Evolutionary conservation across 2,113 vertebrate genomes (phyloP).

Genomic region (Thomomys bottae): DNA sequence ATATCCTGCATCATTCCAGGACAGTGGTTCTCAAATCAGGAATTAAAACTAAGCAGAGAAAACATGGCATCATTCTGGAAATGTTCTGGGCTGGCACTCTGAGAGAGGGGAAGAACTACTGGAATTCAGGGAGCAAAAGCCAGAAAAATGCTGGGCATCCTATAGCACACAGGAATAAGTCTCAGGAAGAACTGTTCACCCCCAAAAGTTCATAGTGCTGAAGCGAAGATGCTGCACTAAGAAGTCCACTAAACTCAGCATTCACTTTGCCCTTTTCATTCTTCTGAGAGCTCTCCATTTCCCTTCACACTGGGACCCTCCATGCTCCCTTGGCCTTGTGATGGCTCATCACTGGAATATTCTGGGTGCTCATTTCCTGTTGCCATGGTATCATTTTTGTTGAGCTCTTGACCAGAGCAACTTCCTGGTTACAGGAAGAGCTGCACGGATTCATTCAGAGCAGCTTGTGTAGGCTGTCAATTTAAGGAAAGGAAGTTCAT

Average conservation of each 20-base stretch:
- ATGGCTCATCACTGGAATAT: too few species aligned
- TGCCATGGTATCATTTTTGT: background rate
- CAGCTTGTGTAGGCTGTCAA: accelerated
- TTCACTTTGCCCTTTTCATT: background rate
- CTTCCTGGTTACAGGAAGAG: background rate
- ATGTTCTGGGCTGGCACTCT: background rate
- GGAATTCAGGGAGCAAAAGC: background rate
- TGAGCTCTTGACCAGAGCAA: background rate
- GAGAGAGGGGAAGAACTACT: background rate
- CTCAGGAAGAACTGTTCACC: background rate
- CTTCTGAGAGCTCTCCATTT: background rate
- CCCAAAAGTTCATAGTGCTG: background rate
- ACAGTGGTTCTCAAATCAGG: background rate
- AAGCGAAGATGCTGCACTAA: background rate
- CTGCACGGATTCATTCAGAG: too few species aligned
- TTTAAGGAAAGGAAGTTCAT: background rate
- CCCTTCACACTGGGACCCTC: background rate
- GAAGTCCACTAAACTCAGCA: background rate
- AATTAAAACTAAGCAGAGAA: background rate
- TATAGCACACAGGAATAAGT: background rate
- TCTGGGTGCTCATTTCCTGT: background rate
- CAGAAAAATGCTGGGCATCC: background rate
- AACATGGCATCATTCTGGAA: background rate
- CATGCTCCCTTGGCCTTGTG: background rate
- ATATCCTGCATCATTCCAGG: background rate